Percentiles rank a stretch among this genome's conserved stretches.
Conservation (phyloP, 2,113 vertebrate genomes). For the Noctilio leporinus region DNA sequence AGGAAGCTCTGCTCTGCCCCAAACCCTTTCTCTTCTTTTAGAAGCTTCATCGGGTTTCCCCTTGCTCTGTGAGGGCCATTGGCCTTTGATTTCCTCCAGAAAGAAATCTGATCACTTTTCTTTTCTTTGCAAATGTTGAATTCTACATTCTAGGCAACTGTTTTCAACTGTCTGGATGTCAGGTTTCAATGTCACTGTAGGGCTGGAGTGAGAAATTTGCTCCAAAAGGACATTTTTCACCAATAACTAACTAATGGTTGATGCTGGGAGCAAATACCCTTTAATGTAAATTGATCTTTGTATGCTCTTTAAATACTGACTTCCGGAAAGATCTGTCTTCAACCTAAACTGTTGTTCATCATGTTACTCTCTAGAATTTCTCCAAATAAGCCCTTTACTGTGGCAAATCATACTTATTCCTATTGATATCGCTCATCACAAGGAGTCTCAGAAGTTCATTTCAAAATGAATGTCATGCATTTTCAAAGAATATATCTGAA, state of each 20-base stretch:
- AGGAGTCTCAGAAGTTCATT: background rate
- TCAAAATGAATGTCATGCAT: background rate
- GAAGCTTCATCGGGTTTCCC: background rate
- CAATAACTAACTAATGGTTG: background rate
- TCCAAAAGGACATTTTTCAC: background rate
- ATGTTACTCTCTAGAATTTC: background rate
- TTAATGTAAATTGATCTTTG: conserved; percentile 12
- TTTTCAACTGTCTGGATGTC: conserved; percentile 10
- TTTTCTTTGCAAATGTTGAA: conserved; percentile 23
- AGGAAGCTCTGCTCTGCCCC: background rate
- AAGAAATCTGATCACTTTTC: conserved; percentile 6
- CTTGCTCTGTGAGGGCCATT: background rate
- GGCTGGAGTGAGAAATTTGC: conserved; percentile 6
- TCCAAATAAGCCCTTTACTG: background rate
- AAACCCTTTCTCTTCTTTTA: conserved; percentile 5
- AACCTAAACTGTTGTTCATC: background rate
- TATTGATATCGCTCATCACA: background rate
- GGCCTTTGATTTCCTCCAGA: background rate
- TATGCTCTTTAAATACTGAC: background rate
- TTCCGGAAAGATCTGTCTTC: conserved; percentile 26
- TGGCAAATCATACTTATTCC: background rate
- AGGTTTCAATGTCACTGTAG: conserved; percentile 6
- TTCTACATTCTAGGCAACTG: conserved; percentile 24
- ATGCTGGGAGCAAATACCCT: conserved; percentile 3
- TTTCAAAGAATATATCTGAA: background rate